Conservation (phyloP, 2,888 invertebrate species). For the Pteria penguin region DNA sequence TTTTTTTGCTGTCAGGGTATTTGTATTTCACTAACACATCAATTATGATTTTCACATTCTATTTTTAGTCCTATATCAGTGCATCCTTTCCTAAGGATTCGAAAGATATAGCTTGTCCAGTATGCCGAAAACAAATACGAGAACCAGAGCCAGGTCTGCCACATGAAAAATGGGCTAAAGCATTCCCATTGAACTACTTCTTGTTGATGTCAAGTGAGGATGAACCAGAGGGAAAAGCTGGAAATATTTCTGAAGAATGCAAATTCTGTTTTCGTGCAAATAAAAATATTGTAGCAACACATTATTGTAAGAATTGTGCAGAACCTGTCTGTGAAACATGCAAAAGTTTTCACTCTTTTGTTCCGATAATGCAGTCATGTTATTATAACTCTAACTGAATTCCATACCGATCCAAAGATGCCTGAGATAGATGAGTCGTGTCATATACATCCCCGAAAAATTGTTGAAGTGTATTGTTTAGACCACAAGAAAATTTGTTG, state of each 20-base stretch:
- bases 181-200: neutral
- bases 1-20: too few relatives aligned
- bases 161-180: constrained; percentile 1
- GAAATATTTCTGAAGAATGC: neutral
- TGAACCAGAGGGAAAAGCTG: neutral
- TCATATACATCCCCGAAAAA: neutral
- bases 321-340: constrained; percentile 16
- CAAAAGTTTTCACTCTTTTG: neutral
- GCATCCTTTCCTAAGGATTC: too few relatives aligned
- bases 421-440: neutral
- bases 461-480: constrained; percentile 5
- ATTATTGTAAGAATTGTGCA: constrained; percentile 16
- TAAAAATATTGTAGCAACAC: neutral
- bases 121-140: neutral
- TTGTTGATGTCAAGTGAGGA: neutral
- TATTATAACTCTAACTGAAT: neutral
- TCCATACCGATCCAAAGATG: neutral
- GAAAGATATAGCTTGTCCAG: too few relatives aligned
- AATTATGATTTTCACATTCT: too few relatives aligned
- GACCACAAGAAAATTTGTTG: constrained; percentile 17
- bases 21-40: too few relatives aligned
- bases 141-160: neutral
- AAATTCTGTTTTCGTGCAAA: neutral
- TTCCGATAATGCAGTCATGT: neutral
- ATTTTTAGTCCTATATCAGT: too few relatives aligned